Evolutionary conservation across 37 sponge, comb jelly and placozoan genomes (phyloP), one percentile per base, ranked within the genome.

Genomic region (Halichondria panicea): DNA sequence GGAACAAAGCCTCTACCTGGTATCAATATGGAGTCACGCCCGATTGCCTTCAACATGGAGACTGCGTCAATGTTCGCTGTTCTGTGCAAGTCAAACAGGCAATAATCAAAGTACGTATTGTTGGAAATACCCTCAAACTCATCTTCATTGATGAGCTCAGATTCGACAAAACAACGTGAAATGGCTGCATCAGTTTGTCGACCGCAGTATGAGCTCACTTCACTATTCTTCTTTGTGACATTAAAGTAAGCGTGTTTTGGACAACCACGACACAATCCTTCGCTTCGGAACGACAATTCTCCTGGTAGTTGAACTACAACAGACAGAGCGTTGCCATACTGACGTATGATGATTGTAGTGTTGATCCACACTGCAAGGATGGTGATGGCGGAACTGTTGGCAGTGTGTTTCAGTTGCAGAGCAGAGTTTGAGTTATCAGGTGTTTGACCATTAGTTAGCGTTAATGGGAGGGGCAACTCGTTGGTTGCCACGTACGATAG

Each of bases 201-300:
- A 2, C 0, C 19, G 24, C 79, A 79, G 4, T 8, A 30, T 62
- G 52, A 43, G 22, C 1, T 5, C 13, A 66, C 13, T 27, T 19
- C 22, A 27, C 21, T 39, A 27, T 40, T 66, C 50, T 36, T 72
- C 1, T 43, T 53, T 35, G 55, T n/a, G 15, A 66, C 39, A 33
- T 73, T 61, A n/a, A 74, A 12, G 25, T 76, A 62, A 2, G 62
- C 43, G 57, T 79, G 75, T 18, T 43, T 31, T 24, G 74, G 74
- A 32, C 74, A 84, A 0, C 75, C 72, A 7, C 33, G 38, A 39
- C 89, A 89, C 12, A 89, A 55, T 19, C 89, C 89, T 12, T 83
- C 80, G 37, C 63, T 66, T 13, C 42, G 22, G 13, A 32, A 42
- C 11, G 70, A 0, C 1, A 79, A 28, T 24, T 78, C 53, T 0